Evolutionary conservation across 2,113 vertebrate genomes (phyloP).

Genomic region (Eclectus roratus): DNA sequence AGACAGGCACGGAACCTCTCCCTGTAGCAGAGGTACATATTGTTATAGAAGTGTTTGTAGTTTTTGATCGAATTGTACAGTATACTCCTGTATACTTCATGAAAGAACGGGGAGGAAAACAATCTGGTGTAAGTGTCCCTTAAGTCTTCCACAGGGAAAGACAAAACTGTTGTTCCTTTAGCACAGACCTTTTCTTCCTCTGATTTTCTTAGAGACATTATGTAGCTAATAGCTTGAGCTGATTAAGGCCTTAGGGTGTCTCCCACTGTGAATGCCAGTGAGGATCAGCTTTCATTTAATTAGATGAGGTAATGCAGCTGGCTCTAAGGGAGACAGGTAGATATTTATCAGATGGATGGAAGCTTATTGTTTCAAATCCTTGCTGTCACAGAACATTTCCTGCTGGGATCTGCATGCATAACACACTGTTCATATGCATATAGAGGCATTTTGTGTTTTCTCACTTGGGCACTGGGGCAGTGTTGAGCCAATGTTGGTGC

Average conservation of each 20-base stretch:
- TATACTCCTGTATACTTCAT: neutral
- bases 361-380: conserved; percentile 41
- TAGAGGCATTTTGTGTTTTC: neutral
- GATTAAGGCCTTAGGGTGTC: conserved; percentile 9
- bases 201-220: conserved; percentile 19
- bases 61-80: neutral
- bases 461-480: neutral
- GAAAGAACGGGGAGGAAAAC: rapidly evolving
- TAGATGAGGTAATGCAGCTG: conserved; percentile 24
- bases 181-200: neutral
- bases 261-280: neutral
- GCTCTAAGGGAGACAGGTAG: conserved; percentile 1
- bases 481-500: no score
- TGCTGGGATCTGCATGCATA: neutral
- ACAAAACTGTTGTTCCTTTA: neutral
- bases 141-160: neutral
- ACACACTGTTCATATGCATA: neutral
- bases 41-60: rapidly evolving
- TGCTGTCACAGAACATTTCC: neutral
- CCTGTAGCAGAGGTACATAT: neutral
- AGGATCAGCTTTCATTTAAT: conserved; percentile 48
- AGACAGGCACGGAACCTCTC: neutral
- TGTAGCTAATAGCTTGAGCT: conserved; percentile 45
- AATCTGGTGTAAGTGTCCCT: neutral
- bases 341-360: conserved; percentile 8